Conservation (phyloP, 1,140 invertebrate species). For the Psilanteris sp. region DNA sequence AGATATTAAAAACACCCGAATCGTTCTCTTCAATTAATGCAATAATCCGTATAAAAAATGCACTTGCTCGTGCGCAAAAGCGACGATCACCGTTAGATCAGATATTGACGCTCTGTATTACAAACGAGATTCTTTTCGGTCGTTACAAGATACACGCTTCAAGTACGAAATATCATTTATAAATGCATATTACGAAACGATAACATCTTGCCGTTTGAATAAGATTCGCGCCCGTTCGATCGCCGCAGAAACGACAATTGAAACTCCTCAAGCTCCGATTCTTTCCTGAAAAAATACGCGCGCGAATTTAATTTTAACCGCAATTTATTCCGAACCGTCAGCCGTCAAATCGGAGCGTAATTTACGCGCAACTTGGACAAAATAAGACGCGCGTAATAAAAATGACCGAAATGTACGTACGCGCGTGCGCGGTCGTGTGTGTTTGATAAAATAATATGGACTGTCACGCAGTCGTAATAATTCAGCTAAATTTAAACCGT, state of each 20-base stretch:
- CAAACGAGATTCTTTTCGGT: constrained; percentile 48
- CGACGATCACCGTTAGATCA: constrained; percentile 49
- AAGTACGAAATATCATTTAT: constrained; percentile 57
- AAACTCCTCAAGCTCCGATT: too few relatives aligned
- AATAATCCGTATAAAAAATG: constrained; percentile 43
- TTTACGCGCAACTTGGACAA: constrained; percentile 35
- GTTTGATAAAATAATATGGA: constrained; percentile 51
- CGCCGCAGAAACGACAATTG: too few relatives aligned
- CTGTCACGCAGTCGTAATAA: constrained; percentile 3
- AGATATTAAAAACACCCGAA: too few relatives aligned
- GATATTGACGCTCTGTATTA: constrained; percentile 36
- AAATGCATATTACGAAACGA: constrained; percentile 52
- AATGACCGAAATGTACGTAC: constrained; percentile 48
- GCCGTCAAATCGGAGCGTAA: constrained; percentile 11
- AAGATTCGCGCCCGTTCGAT: too few relatives aligned
- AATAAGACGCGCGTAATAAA: constrained; percentile 40
- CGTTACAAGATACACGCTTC: constrained; percentile 49
- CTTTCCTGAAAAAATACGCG: background rate
- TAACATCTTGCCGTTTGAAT: constrained; percentile 35
- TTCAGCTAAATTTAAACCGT: constrained; percentile 54
- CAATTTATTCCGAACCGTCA: constrained; percentile 29
- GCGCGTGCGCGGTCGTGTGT: too few relatives aligned
- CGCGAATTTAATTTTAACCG: constrained; percentile 28
- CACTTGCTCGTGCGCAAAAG: constrained; percentile 43
- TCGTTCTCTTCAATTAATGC: constrained; percentile 34